Conservation (phyloP, 2,888 invertebrate genomes). For the Parnassius apollo region DNA sequence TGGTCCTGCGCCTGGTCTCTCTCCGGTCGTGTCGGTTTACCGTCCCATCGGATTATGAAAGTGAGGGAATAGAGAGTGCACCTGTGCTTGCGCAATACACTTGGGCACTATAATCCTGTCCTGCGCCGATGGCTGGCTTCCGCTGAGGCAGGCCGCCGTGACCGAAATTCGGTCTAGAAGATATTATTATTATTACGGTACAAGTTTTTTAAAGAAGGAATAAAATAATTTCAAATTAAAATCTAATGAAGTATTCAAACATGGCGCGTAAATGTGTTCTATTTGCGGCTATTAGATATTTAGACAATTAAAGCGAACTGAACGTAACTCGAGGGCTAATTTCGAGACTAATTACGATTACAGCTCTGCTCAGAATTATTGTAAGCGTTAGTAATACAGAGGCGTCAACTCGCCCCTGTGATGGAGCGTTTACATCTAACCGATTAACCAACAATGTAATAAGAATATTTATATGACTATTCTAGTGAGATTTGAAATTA, state of each 20-base stretch:
- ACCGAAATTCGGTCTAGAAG: too few species aligned
- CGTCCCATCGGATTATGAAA: too few species aligned
- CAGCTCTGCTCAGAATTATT: slow-evolving; percentile 53
- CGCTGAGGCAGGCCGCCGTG: too few species aligned
- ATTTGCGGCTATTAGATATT: slow-evolving; percentile 47
- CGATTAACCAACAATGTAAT: too few species aligned
- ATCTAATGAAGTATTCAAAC: slow-evolving; percentile 38
- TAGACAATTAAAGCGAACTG: slow-evolving; percentile 38
- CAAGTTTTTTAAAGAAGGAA: slow-evolving; percentile 20
- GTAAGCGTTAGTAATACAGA: slow-evolving; percentile 46
- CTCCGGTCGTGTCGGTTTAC: too few species aligned
- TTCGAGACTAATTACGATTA: slow-evolving; percentile 63
- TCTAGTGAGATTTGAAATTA: too few species aligned
- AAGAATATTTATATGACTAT: too few species aligned
- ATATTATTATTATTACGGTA: slow-evolving; percentile 4
- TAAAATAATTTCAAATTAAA: slow-evolving; percentile 28
- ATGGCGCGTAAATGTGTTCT: slow-evolving; percentile 39
- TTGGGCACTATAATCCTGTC: too few species aligned
- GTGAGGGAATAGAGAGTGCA: too few species aligned
- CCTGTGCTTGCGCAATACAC: too few species aligned
- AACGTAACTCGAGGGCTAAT: slow-evolving; percentile 59
- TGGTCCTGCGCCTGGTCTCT: too few species aligned
- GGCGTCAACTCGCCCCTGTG: slow-evolving; percentile 62
- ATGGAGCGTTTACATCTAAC: slow-evolving; percentile 40
- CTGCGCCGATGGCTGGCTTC: too few species aligned